Base-by-base conservation (phyloP, 2,797 vertebrate genomes). In the Pempheris klunzingeri region DNA sequence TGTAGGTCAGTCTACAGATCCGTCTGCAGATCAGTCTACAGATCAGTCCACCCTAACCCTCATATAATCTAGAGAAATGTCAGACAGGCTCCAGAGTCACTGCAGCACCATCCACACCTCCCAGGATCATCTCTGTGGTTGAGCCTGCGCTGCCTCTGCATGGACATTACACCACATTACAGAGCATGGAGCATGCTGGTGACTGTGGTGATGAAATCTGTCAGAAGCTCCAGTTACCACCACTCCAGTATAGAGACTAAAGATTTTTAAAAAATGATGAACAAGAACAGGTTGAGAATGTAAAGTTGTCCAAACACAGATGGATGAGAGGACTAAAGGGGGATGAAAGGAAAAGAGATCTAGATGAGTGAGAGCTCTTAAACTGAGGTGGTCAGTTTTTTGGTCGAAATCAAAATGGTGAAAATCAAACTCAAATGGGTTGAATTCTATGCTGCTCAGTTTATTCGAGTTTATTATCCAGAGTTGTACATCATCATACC, bases 101-200 rank as follows among this genome's bases (percentile, higher is more conserved):
- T n/a, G n/a, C n/a, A n/a, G n/a, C n/a, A n/a, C n/a, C n/a, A n/a
- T n/a, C n/a, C n/a, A n/a, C n/a, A n/a, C n/a, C n/a, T n/a, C n/a
- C n/a, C n/a, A n/a, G n/a, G n/a, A n/a, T n/a, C n/a, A n/a, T n/a
- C n/a, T n/a, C n/a, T n/a, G n/a, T 54, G 8, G 28, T 17, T 59
- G 49, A 78, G 28, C 38, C 34, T 60, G 39, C 71, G 47, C 50
- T 87, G 71, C 83, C 86, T 52, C 77, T 32, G 1, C 41, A 66
- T 87, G 86, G 79, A 8, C 53, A 63, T 11, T 47, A 41, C 4
- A 44, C 44, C 11, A 59, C 20, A 85, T 50, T 85, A 61, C 84
- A 86, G 13, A 46, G 28, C 41, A 61, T 5, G 2, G n/a, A 13
- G 20, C 54, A 50, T 28, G 17, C 6, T 63, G 26, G 34, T 54